phyloP scores from a whole-genome alignment of 1,140 invertebrate species.

The Pararge aegeria region DNA sequence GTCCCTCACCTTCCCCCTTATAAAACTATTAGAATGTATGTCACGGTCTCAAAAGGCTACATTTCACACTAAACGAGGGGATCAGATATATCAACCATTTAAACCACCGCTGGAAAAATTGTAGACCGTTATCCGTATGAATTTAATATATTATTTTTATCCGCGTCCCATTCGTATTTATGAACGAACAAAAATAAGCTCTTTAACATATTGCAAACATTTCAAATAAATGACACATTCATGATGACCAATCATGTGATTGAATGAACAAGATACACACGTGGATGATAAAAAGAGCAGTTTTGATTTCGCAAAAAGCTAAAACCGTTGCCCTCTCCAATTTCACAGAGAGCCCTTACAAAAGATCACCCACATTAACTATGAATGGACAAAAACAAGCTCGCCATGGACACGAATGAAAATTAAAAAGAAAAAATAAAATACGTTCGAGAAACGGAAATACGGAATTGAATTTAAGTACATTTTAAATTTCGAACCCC shows the following conservation, averaged over 20 bases:
- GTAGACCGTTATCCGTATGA: slow-evolving; percentile 10
- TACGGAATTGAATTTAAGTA: slow-evolving; percentile 74
- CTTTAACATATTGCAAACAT: slow-evolving; percentile 11
- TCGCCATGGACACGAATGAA: slow-evolving; percentile 60
- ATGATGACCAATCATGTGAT: slow-evolving; percentile 35
- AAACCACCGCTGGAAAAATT: slow-evolving; percentile 19
- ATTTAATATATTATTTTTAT: slow-evolving; percentile 21
- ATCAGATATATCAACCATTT: slow-evolving; percentile 28
- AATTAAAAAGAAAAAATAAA: slow-evolving; percentile 74
- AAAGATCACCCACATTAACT: slow-evolving; percentile 78
- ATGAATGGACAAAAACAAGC: slow-evolving; percentile 74
- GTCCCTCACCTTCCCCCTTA: slow-evolving; percentile 28
- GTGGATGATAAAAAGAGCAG: slow-evolving; percentile 42
- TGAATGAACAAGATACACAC: slow-evolving; percentile 19
- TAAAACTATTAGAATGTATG: slow-evolving; percentile 69
- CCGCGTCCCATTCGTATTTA: neutral
- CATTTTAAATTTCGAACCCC: slow-evolving; percentile 73
- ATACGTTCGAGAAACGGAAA: slow-evolving; percentile 67
- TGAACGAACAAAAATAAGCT: slow-evolving; percentile 2
- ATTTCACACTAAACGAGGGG: slow-evolving; percentile 43
- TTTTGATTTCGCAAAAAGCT: slow-evolving; percentile 74
- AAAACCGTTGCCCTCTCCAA: slow-evolving; percentile 70
- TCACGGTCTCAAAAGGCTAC: slow-evolving; percentile 50
- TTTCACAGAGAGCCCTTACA: slow-evolving; percentile 74
- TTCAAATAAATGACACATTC: slow-evolving; percentile 21